phyloP scores from a whole-genome alignment of 2,113 vertebrate genomes.

The Istiophorus platypterus region DNA sequence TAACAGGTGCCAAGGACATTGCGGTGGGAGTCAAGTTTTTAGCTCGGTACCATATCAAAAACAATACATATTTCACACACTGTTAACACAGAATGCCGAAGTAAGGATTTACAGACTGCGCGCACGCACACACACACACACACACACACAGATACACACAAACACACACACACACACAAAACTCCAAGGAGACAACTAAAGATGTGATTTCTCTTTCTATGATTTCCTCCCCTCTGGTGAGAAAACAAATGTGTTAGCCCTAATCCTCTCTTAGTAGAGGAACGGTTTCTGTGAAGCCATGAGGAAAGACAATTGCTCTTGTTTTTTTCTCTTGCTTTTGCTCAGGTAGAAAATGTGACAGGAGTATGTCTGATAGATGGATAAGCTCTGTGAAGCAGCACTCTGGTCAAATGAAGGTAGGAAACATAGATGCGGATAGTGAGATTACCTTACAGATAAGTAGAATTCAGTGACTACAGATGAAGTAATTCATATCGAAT shows the following conservation, averaged over 20 bases:
- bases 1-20: slow-evolving; percentile 79
- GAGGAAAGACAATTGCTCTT: slow-evolving; percentile 58
- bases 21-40: slow-evolving; percentile 79
- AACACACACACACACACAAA: slow-evolving; percentile 31
- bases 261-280: slow-evolving; percentile 71
- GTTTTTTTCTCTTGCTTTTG: slow-evolving; percentile 11
- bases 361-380: slow-evolving; percentile 62
- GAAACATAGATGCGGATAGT: slow-evolving; percentile 66
- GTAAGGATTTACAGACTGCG: slow-evolving; percentile 69
- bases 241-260: slow-evolving; percentile 76
- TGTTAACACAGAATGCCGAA: slow-evolving; percentile 75
- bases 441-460: slow-evolving; percentile 66
- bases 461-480: slow-evolving; percentile 64
- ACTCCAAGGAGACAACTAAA: slow-evolving; percentile 62
- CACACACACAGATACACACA: slow-evolving; percentile 36
- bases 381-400: slow-evolving; percentile 77
- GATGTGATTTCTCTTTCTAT: slow-evolving; percentile 58
- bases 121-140: slow-evolving; percentile 53
- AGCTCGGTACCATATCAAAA: slow-evolving; percentile 79
- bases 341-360: slow-evolving; percentile 69
- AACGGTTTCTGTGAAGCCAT: slow-evolving; percentile 67
- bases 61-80: slow-evolving; percentile 76
- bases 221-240: slow-evolving; percentile 57
- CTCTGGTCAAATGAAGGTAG: slow-evolving; percentile 63
- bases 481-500: slow-evolving; percentile 69